These are phyloP conservation scores for Sakesphorus luctuosus DNA, from an alignment of 2,113 vertebrate genomes.

Conservation along the genomic window DNA sequence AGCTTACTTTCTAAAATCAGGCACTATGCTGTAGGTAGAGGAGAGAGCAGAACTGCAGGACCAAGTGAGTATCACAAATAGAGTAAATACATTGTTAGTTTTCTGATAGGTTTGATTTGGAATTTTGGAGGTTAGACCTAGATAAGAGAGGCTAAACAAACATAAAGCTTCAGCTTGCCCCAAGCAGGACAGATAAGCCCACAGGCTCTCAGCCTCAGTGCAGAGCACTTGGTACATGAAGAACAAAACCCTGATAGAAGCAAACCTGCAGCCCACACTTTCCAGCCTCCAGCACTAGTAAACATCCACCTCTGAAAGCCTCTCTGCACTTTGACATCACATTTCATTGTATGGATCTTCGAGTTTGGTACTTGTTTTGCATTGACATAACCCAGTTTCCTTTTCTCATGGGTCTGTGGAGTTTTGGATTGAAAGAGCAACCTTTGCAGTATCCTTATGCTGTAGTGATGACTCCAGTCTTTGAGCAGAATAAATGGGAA, in stretches of 20 bases:
- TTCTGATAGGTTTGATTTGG: not conserved
- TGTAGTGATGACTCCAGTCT: not conserved
- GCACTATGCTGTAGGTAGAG: not conserved
- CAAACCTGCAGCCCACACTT: not conserved
- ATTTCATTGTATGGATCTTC: not conserved
- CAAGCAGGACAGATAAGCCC: not conserved
- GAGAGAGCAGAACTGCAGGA: not conserved
- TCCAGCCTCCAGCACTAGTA: not conserved
- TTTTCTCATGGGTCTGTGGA: not conserved
- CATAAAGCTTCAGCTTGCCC: not conserved
- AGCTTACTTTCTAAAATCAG: not conserved
- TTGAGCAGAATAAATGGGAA: not conserved
- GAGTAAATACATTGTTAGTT: not conserved
- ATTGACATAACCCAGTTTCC: not conserved
- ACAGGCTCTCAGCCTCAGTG: not conserved
- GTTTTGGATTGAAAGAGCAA: not conserved
- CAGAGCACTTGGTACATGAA: not conserved
- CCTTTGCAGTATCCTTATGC: fast-evolving
- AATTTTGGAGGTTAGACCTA: not conserved
- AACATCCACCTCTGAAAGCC: not conserved
- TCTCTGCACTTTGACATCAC: not conserved
- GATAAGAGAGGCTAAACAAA: not conserved
- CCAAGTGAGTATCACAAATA: not conserved
- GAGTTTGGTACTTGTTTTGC: not conserved
- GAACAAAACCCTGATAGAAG: fast-evolving